Percentiles rank a stretch among this genome's conserved stretches.
These are phyloP conservation scores for Strix uralensis DNA, from an alignment of 2,113 vertebrate species.

Conservation along the genomic window DNA sequence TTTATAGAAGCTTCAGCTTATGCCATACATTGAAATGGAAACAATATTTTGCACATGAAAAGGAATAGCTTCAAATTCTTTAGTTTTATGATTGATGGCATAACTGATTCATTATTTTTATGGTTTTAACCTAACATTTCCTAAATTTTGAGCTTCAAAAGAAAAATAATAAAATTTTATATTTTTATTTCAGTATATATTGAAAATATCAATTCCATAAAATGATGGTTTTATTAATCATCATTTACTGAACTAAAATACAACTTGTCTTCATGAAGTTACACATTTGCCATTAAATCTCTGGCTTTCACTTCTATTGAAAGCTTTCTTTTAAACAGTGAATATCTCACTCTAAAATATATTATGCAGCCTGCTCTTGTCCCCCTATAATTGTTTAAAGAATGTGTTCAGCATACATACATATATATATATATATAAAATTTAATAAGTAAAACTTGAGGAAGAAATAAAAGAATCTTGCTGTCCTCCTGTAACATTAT, in stretches of 20 bases:
- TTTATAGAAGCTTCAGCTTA: conserved; percentile 56
- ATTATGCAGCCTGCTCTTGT: background rate
- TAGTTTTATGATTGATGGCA: conserved; percentile 30
- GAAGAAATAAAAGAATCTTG: background rate
- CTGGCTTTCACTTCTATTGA: background rate
- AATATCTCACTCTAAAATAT: background rate
- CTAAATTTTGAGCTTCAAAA: conserved; percentile 17
- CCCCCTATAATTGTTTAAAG: background rate
- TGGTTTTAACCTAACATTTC: conserved; percentile 40
- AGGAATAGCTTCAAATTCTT: conserved; percentile 34
- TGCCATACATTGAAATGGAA: conserved; percentile 31
- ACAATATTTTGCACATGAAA: conserved; percentile 53
- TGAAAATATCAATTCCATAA: background rate
- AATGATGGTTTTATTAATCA: background rate
- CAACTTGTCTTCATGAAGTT: background rate
- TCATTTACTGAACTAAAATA: background rate
- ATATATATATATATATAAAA: background rate
- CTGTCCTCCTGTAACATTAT: background rate
- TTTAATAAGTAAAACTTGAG: background rate
- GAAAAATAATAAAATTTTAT: background rate
- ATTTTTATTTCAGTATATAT: conserved; percentile 33
- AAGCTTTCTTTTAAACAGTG: conserved; percentile 21
- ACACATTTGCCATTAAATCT: background rate
- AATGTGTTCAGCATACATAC: background rate
- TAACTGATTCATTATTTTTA: conserved; percentile 39